A percentile compares a stretch with the other conserved stretches of the same genome.
Evolutionary conservation across 2,797 vertebrate genomes (phyloP).

Genomic region (Brachyalestes nurse): DNA sequence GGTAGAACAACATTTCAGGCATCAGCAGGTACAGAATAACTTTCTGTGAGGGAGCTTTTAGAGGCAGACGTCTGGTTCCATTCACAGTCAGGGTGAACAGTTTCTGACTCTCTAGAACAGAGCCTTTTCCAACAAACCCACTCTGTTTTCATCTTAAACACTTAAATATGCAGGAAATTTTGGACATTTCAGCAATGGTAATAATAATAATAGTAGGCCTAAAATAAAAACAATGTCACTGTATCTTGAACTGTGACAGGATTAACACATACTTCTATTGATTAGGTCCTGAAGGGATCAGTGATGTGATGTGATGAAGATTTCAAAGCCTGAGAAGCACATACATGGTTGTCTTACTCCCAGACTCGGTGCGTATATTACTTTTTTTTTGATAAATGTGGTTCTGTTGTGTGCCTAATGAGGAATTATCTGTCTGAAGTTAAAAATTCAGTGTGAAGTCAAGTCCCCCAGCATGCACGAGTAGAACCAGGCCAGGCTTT

Average conservation of each 20-base stretch:
- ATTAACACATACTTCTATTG: not conserved
- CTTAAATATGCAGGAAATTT: too few species aligned
- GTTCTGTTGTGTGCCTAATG: conserved; percentile 26
- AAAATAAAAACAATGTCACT: too few species aligned
- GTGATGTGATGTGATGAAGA: not conserved
- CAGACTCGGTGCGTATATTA: too few species aligned
- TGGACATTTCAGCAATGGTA: not conserved
- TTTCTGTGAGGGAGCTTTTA: too few species aligned
- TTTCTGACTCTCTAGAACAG: too few species aligned
- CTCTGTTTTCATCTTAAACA: too few species aligned
- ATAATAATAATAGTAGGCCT: too few species aligned
- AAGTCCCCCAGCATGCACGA: conserved; percentile 12
- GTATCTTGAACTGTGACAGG: not conserved
- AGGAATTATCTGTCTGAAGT: conserved; percentile 32
- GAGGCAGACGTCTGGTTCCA: too few species aligned
- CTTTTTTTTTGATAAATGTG: conserved; percentile 2
- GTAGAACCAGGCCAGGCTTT: conserved; percentile 19
- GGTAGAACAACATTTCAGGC: too few species aligned
- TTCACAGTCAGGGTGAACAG: too few species aligned
- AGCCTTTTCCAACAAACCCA: too few species aligned
- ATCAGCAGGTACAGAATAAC: too few species aligned
- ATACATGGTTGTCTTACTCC: not conserved
- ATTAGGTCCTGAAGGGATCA: not conserved
- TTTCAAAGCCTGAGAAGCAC: not conserved
- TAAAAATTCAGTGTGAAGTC: conserved; percentile 32